Evolutionary conservation across 2,113 vertebrate genomes (phyloP).

Genomic region (Misgurnus mizolepis): DNA sequence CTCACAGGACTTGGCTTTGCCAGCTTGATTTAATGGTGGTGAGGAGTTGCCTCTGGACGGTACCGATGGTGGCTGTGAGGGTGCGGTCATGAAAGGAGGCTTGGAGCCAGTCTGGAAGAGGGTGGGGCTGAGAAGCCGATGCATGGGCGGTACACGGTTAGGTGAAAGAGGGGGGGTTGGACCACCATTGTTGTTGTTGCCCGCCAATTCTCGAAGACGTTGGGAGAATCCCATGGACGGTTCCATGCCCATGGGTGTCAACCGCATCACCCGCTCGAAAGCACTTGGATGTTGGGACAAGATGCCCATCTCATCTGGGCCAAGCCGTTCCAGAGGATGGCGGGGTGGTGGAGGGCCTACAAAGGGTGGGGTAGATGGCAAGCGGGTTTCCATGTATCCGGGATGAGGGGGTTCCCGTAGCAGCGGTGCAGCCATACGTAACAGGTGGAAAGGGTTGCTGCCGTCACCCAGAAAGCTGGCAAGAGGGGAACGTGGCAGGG

Average conservation of each 20-base stretch:
- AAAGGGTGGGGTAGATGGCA: conserved; percentile 93
- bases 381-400: conserved; percentile 92
- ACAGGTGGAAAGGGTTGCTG: conserved; percentile 94
- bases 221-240: conserved; percentile 98
- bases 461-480: conserved; percentile 94
- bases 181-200: conserved; percentile 85
- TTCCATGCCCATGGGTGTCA: conserved; percentile 93
- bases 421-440: conserved; percentile 95
- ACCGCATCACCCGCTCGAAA: conserved; percentile 99
- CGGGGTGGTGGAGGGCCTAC: conserved; percentile 94
- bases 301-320: conserved; percentile 98
- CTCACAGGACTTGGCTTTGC: conserved; percentile 96
- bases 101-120: conserved; percentile 93
- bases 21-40: conserved; percentile 80
- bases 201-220: conserved; percentile 93
- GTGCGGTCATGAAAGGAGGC: conserved; percentile 90
- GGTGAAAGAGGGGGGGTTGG: conserved; percentile 96
- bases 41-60: conserved; percentile 64
- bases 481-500: conserved; percentile 91
- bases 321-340: conserved; percentile 88
- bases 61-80: conserved; percentile 81
- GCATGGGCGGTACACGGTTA: conserved; percentile 94
- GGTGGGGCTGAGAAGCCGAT: conserved; percentile 90
- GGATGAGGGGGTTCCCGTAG: conserved; percentile 87
- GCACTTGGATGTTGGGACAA: conserved; percentile 99